Evolutionary conservation across 2,797 vertebrate genomes (phyloP), one percentile per base, ranked within the genome.

Genomic region (Acanthurus lineatus): DNA sequence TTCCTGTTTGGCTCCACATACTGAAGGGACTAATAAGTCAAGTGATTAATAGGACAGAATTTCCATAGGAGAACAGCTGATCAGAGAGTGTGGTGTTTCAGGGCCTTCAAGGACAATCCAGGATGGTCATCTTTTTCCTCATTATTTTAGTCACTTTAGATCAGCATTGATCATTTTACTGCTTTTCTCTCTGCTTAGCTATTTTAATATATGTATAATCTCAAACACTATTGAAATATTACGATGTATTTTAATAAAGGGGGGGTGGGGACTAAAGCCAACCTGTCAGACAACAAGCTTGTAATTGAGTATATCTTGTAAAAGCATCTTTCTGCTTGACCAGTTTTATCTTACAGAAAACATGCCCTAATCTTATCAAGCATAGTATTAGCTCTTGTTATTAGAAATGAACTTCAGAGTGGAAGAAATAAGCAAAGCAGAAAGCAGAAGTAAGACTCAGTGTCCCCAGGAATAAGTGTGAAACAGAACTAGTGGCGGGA

Each of bases 391-490:
- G 42, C 54, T 65, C 38, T 14, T 76, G 66, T 69, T 20, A 54
- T 35, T 35, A 9, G 25, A 54, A 48, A 22, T n/a, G 19, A 16
- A 54, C 14, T 61, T 73, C 11, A 38, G 11, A 17, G 12, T 61
- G 22, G 22, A 32, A 73, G 20, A 67, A 38, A 68, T 51, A 35
- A 72, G 51, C 48, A 73, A 73, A 45, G 25, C 20, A 59, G 19
- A 63, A 79, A 64, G 42, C 52, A 45, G 14, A 67, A 67, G 17
- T 28, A 64, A 64, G 48, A 57, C 1, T 51, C 42, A 47, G 25
- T 62, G 4, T 58, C 19, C 44, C 16, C 17, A 3, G 20, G 17
- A 4, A 47, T 42, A 44, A 64, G 59, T 32, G n/a, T 52, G 5
- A 70, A 61, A 59, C 25, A 74, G 2, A 28, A 60, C 60, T 51